Base-by-base conservation (phyloP, 1,140 invertebrate species). In the Trachymyrmex cornetzi region DNA sequence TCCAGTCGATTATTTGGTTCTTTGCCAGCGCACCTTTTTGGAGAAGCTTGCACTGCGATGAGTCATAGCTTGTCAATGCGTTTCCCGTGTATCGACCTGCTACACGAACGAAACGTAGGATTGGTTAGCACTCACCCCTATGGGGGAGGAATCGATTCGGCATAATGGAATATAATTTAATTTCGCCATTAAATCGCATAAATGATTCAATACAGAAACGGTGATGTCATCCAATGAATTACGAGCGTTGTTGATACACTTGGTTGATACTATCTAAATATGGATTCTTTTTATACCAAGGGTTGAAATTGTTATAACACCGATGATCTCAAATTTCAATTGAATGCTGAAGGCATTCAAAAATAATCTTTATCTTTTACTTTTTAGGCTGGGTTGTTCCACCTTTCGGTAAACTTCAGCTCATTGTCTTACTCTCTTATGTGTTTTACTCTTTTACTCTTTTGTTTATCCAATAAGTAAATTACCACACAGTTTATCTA, bases 61-160 rank as follows among this genome's bases (percentile, higher is more conserved):
- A 91, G 86, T 91, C 89, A 91, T 86, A 53, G 63, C 64, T 59
- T 22, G 77, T 38, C n/a, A 59, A 80, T 69, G 86, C 57, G 89
- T 91, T 91, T 86, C 71, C 82, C 77, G 61, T 81, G 67, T 91
- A 91, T 91, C 89, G 89, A 91, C 89, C 89, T 90, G 89, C 77
- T 72, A 64, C 57, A 66, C 14, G 24, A 30, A 71, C 66, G 75
- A 86, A 86, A 82, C 90, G 74, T 50, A 80, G 66, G 71, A 61
- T 86, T 88, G 77, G 86, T 63, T 44, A 63, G 53, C 74, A 63
- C 44, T 75, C 72, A 55, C 27, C 67, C 61, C 24, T 44, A 61
- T 19, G 27, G 30, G 53, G 24, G 22, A 66, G 61, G 66, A 24
- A 87, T 88, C 89, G 89, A 90, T 90, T 85, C 63, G 14, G 11